These are phyloP conservation scores for Chloroclysta siterata DNA, from an alignment of 2,888 invertebrate species.

Conservation along the genomic window DNA sequence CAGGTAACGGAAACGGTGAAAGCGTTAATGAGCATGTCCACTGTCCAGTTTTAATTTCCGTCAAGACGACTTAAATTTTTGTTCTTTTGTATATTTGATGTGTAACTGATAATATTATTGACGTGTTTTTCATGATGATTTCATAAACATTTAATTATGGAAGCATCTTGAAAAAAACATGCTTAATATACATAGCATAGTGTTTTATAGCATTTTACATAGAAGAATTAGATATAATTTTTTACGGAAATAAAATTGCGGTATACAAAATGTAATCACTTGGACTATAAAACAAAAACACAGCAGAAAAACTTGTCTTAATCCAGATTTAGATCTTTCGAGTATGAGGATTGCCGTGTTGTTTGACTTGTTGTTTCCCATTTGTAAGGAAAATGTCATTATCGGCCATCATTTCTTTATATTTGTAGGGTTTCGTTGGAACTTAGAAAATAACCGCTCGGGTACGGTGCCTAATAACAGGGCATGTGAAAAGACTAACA, in stretches of 20 bases:
- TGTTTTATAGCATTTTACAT: too few species aligned
- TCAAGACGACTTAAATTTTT: conserved; percentile 57
- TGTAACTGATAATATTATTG: conserved; percentile 2
- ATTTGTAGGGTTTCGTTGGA: background rate
- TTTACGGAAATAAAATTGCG: too few species aligned
- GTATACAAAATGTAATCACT: too few species aligned
- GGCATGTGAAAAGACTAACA: background rate
- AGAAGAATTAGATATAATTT: too few species aligned
- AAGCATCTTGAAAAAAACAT: too few species aligned
- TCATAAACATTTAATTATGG: background rate
- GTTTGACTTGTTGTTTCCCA: too few species aligned
- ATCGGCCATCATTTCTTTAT: too few species aligned
- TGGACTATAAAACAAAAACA: too few species aligned
- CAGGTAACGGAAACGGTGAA: conserved; percentile 77
- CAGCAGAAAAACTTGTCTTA: too few species aligned
- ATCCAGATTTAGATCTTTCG: too few species aligned
- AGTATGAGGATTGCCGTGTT: too few species aligned
- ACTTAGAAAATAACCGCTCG: background rate
- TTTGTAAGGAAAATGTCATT: background rate
- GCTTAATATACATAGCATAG: too few species aligned
- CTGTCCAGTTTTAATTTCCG: conserved; percentile 74
- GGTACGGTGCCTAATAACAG: background rate
- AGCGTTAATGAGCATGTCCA: conserved; percentile 74
- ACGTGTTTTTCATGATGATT: background rate
- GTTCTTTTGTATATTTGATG: conserved; percentile 37